Percentiles rank a stretch among this genome's conserved stretches.
Evolutionary conservation across 1,140 invertebrate genomes (phyloP).

Genomic region (Zaprionus davidi): DNA sequence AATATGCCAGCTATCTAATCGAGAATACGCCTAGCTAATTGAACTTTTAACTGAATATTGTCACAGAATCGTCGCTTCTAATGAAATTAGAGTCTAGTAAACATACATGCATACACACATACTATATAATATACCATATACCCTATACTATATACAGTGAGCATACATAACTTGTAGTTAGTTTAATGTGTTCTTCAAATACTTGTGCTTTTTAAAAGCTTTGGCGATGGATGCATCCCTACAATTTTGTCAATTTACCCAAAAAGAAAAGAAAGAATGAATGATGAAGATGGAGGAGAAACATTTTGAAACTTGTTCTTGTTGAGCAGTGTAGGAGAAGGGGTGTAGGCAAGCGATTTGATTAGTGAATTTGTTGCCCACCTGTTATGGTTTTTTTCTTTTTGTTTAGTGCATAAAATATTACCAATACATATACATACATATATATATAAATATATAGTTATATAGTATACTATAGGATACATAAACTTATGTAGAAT

Average conservation of each 20-base stretch:
- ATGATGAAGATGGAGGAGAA: neutral
- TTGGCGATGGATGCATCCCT: slow-evolving; percentile 53
- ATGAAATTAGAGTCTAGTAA: slow-evolving; percentile 73
- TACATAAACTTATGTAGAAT: slow-evolving; percentile 41
- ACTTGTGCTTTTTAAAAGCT: slow-evolving; percentile 71
- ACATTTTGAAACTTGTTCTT: slow-evolving; percentile 46
- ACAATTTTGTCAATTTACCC: slow-evolving; percentile 77
- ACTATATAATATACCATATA: slow-evolving; percentile 19
- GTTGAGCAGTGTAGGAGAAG: slow-evolving; percentile 28
- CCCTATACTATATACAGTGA: slow-evolving; percentile 16
- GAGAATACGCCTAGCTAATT: slow-evolving; percentile 53
- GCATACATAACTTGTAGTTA: slow-evolving; percentile 26
- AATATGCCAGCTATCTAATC: slow-evolving; percentile 55
- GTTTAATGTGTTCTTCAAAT: slow-evolving; percentile 23
- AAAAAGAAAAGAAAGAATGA: slow-evolving; percentile 11
- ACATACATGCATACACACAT: slow-evolving; percentile 23
- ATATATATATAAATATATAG: slow-evolving; percentile 12
- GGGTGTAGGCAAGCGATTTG: slow-evolving; percentile 1
- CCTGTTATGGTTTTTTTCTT: slow-evolving; percentile 25
- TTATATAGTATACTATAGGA: slow-evolving; percentile 3
- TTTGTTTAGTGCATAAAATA: slow-evolving; percentile 32
- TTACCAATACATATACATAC: slow-evolving; percentile 10
- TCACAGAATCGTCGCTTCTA: slow-evolving; percentile 55
- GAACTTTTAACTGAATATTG: slow-evolving; percentile 46
- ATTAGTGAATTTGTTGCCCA: slow-evolving; percentile 1